Percentiles rank a stretch among this genome's conserved stretches.
phyloP scores from a whole-genome alignment of 2,888 invertebrate genomes.

The Tipula lateralis region DNA sequence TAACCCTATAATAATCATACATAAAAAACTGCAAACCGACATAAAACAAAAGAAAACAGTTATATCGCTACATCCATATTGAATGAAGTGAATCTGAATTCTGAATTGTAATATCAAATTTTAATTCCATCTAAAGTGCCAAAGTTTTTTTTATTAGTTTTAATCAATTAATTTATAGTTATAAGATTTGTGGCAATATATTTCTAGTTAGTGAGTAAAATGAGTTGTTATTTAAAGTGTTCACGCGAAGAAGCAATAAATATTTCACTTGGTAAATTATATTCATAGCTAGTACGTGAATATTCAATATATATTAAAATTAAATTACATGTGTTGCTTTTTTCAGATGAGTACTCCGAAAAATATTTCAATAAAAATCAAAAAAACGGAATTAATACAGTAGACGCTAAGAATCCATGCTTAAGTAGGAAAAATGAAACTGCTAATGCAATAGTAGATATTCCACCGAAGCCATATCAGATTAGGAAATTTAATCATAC shows the following conservation, averaged over 20 bases:
- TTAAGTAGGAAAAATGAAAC: not conserved
- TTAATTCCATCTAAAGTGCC: too few species aligned
- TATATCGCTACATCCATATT: not conserved
- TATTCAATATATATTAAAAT: not conserved
- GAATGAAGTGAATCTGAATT: not conserved
- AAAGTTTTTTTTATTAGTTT: not conserved
- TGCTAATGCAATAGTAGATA: not conserved
- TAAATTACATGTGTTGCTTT: not conserved
- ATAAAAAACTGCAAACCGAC: too few species aligned
- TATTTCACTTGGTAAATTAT: not conserved
- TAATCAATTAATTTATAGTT: not conserved
- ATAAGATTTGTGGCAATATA: not conserved
- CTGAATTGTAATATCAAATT: not conserved
- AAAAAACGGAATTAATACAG: not conserved
- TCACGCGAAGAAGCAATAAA: not conserved
- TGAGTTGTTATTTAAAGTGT: not conserved
- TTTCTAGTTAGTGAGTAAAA: not conserved
- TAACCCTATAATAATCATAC: too few species aligned
- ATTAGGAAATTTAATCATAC: not conserved
- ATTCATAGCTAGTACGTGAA: too few species aligned
- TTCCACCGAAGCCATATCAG: not conserved
- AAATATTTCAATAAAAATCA: not conserved
- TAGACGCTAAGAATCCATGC: not conserved
- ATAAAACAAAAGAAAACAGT: not conserved
- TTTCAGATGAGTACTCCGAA: not conserved